Conservation (phyloP, 1,140 invertebrate genomes). For the Tribolium madens region DNA sequence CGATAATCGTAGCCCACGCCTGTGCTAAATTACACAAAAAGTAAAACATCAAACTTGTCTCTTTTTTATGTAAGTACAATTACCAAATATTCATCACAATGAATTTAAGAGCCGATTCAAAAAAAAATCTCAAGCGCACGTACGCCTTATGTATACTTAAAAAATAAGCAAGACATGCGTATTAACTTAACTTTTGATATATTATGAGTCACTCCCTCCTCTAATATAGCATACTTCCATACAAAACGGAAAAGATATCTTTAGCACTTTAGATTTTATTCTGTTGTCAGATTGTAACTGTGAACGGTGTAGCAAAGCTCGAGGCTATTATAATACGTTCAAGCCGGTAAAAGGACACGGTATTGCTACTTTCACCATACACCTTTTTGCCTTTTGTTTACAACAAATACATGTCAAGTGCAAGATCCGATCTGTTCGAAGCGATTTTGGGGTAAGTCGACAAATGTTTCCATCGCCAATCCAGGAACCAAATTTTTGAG, state of each 20-base stretch:
- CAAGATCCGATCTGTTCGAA: slow-evolving; percentile 1
- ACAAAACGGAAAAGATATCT: slow-evolving; percentile 39
- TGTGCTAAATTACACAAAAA: background rate
- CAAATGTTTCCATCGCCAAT: slow-evolving; percentile 10
- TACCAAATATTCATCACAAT: background rate
- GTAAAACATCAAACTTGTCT: background rate
- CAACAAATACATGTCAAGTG: slow-evolving; percentile 8
- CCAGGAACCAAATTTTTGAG: background rate
- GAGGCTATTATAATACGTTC: slow-evolving; percentile 31
- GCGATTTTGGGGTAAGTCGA: background rate
- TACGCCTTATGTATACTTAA: background rate
- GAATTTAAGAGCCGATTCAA: too few species aligned
- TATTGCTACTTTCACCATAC: slow-evolving; percentile 31
- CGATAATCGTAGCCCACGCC: background rate
- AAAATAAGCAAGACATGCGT: slow-evolving; percentile 37
- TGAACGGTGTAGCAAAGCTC: slow-evolving; percentile 35
- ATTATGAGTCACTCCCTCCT: slow-evolving; percentile 41
- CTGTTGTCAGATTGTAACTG: slow-evolving; percentile 22
- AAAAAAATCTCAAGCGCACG: background rate
- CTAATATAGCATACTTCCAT: slow-evolving; percentile 20
- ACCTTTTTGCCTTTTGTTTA: slow-evolving; percentile 41
- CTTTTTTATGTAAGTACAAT: background rate
- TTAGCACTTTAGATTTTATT: slow-evolving; percentile 31
- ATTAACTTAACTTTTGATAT: slow-evolving; percentile 18
- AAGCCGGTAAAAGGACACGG: slow-evolving; percentile 33